Conservation (phyloP, 2,888 invertebrate species). For the Tribolium freemani region DNA sequence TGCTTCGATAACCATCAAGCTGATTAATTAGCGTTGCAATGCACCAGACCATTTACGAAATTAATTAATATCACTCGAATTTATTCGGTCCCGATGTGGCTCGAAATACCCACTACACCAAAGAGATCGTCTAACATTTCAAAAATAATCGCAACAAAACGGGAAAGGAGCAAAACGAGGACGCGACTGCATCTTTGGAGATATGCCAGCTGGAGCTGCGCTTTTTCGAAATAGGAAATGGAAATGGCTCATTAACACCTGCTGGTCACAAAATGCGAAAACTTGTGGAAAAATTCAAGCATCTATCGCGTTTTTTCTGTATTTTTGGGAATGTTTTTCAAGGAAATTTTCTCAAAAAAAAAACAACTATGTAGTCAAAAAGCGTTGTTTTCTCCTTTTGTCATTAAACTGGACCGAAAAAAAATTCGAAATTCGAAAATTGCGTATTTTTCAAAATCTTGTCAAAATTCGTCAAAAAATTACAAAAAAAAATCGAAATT, state of each 20-base stretch:
- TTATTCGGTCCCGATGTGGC: not conserved
- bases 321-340: too few relatives aligned
- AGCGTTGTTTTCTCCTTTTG: too few relatives aligned
- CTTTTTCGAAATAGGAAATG: not conserved
- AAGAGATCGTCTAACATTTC: slow-evolving; percentile 1
- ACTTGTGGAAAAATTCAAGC: too few relatives aligned
- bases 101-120: not conserved
- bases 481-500: too few relatives aligned
- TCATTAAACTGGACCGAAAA: too few relatives aligned
- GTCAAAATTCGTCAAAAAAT: too few relatives aligned
- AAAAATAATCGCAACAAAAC: slow-evolving; percentile 25
- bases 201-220: not conserved
- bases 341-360: too few relatives aligned
- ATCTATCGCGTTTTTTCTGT: too few relatives aligned
- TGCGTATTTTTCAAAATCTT: too few relatives aligned
- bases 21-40: not conserved
- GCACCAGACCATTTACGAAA: slow-evolving; percentile 3
- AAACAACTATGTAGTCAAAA: too few relatives aligned
- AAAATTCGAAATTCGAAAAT: too few relatives aligned
- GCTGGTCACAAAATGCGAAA: not conserved
- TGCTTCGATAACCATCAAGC: not conserved
- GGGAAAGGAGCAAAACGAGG: slow-evolving; percentile 11
- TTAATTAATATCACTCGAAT: slow-evolving; percentile 8
- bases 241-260: slow-evolving; percentile 18
- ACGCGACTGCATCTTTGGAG: slow-evolving; percentile 11